These are phyloP conservation scores for Tetraneura akinire DNA, from an alignment of 1,140 invertebrate genomes.

Conservation along the genomic window DNA sequence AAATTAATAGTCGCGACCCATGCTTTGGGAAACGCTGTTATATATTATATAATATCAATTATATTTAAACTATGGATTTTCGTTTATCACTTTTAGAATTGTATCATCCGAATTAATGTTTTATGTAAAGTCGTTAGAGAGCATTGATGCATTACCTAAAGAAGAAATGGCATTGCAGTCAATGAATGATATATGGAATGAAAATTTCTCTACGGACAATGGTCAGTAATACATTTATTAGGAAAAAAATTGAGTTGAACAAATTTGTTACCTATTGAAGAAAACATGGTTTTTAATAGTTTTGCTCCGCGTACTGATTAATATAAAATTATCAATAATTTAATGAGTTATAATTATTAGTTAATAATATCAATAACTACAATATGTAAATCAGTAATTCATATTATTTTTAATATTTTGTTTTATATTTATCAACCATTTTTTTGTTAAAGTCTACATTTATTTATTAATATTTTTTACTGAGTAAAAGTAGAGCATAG, in stretches of 20 bases:
- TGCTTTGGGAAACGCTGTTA: too few species aligned
- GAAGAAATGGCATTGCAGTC: constrained; percentile 73
- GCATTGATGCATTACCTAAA: constrained; percentile 76
- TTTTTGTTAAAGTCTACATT: background rate
- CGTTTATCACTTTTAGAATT: constrained; percentile 64
- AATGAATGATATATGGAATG: constrained; percentile 76
- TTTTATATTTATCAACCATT: background rate
- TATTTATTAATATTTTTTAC: constrained; percentile 27
- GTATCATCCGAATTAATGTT: constrained; percentile 94
- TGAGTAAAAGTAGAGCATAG: background rate
- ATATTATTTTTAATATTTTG: background rate
- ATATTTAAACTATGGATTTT: background rate
- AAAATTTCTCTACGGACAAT: constrained; percentile 24
- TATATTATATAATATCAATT: too few species aligned
- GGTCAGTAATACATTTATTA: background rate
- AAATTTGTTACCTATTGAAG: constrained; percentile 39
- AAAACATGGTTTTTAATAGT: background rate
- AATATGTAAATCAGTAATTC: too few species aligned
- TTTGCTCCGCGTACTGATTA: background rate
- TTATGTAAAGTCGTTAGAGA: constrained; percentile 89
- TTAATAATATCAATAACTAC: background rate
- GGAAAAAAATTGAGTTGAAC: constrained; percentile 28
- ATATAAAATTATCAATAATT: constrained; percentile 22
- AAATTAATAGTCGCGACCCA: too few species aligned
- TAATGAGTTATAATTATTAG: too few species aligned